Evolutionary conservation across 2,888 invertebrate genomes (phyloP).

Genomic region (Drosophila paramelanica): DNA sequence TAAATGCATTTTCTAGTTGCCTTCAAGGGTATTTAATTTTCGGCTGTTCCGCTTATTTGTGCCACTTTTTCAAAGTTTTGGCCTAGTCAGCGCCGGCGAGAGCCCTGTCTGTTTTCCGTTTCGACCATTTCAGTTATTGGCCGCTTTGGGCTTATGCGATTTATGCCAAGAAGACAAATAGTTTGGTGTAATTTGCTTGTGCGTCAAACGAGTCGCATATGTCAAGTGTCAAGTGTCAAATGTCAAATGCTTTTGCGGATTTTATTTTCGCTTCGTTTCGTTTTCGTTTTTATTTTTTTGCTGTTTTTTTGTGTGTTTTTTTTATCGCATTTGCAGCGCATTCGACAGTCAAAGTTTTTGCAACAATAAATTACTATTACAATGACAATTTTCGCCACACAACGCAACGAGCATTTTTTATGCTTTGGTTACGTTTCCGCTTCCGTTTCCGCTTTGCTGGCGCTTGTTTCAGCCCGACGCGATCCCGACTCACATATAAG

Average conservation of each 20-base stretch:
- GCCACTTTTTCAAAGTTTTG: conserved; percentile 26
- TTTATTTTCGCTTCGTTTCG: conserved; percentile 28
- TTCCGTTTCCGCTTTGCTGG: conserved; percentile 28
- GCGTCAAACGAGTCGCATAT: conserved; percentile 76
- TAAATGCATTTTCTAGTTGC: too few relatives aligned
- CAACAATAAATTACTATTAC: conserved; percentile 77
- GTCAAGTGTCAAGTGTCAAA: conserved; percentile 66
- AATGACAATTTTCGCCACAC: conserved; percentile 61
- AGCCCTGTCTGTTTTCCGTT: not conserved
- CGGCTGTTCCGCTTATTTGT: not conserved
- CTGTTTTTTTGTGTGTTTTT: not conserved
- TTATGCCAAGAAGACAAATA: conserved; percentile 70
- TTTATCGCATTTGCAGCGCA: conserved; percentile 11
- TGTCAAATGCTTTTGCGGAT: conserved; percentile 32
- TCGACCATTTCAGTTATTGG: conserved; percentile 1
- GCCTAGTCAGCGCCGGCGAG: conserved; percentile 14
- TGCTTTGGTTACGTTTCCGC: conserved; percentile 63
- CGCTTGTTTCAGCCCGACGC: conserved; percentile 26
- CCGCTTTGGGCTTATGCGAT: conserved; percentile 63
- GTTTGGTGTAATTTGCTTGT: conserved; percentile 76
- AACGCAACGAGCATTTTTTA: conserved; percentile 58
- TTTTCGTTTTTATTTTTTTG: conserved; percentile 8
- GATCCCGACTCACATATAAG: conserved; percentile 33
- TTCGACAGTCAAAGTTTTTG: conserved; percentile 56
- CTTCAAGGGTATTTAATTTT: too few relatives aligned